Conservation (phyloP, 2,797 vertebrate genomes). For the Acrossocheilus wenchowensis region DNA sequence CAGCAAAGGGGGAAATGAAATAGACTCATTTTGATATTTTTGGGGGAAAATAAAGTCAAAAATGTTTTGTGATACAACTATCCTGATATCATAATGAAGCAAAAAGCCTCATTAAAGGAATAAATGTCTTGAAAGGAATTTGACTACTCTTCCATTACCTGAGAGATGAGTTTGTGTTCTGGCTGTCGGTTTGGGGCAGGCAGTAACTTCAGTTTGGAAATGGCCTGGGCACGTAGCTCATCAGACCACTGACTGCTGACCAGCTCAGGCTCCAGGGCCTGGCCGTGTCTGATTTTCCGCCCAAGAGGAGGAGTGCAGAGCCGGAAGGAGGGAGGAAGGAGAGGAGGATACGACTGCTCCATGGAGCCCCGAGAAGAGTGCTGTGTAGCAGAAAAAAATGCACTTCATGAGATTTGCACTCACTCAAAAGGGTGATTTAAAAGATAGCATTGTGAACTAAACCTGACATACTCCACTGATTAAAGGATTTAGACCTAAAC, state of each 20-base stretch:
- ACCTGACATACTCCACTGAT: neutral
- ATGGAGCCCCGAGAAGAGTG: constrained; percentile 67
- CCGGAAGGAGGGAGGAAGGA: constrained; percentile 73
- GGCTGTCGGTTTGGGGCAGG: constrained; percentile 66
- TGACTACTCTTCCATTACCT: constrained; percentile 44
- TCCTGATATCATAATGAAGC: neutral
- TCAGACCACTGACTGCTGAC: constrained; percentile 62
- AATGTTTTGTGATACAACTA: neutral
- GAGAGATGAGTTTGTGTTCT: constrained; percentile 60
- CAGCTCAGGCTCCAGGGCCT: constrained; percentile 62
- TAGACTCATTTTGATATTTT: neutral
- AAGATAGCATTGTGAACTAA: constrained; percentile 4
- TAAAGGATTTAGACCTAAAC: constrained; percentile 23
- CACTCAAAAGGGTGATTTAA: neutral
- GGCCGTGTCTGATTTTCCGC: constrained; percentile 69
- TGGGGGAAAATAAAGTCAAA: neutral
- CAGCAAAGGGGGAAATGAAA: neutral
- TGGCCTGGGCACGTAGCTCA: constrained; percentile 74
- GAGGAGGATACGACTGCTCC: constrained; percentile 62
- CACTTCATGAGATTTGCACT: neutral
- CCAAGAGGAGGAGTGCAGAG: constrained; percentile 77
- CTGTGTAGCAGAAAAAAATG: constrained; percentile 53
- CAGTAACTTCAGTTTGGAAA: constrained; percentile 77
- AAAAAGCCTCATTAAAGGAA: neutral
- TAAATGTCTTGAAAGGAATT: neutral